Evolutionary conservation across 2,113 vertebrate genomes (phyloP).

Genomic region (Tragelaphus scriptus): DNA sequence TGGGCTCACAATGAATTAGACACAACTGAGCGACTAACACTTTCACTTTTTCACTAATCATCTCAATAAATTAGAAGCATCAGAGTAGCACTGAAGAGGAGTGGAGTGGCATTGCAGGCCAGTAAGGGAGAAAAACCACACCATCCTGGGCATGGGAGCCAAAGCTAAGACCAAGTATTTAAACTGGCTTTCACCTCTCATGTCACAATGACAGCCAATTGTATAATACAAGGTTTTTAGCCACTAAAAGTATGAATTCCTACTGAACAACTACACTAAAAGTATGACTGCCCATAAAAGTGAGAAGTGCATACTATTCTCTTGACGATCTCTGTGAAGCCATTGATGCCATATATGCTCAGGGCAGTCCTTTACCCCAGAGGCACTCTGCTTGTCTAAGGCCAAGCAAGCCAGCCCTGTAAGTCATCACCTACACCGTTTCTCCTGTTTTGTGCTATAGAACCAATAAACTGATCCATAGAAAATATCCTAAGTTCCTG

Average conservation of each 20-base stretch:
- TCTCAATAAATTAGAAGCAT: not conserved
- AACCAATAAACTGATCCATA: not conserved
- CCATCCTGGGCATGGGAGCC: rapidly evolving
- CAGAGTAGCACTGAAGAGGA: not conserved
- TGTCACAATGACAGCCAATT: not conserved
- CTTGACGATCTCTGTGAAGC: not conserved
- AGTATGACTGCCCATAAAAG: not conserved
- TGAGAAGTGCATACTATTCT: not conserved
- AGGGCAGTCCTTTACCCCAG: not conserved
- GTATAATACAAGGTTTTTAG: too few relatives aligned
- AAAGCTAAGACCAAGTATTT: not conserved
- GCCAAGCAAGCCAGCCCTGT: not conserved
- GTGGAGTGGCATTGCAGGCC: not conserved
- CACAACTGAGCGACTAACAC: not conserved
- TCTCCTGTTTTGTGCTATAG: not conserved
- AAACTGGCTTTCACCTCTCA: not conserved
- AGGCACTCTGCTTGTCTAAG: not conserved
- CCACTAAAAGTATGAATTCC: not conserved
- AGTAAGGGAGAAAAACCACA: rapidly evolving
- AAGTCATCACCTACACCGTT: not conserved
- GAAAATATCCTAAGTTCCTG: not conserved
- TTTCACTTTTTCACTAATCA: not conserved
- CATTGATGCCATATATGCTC: not conserved
- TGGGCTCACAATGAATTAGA: not conserved
- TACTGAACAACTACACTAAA: not conserved